A percentile compares a stretch with the other conserved stretches of the same genome.
Evolutionary conservation across 1,140 invertebrate species (phyloP).

Genomic region (Nymphalis io): DNA sequence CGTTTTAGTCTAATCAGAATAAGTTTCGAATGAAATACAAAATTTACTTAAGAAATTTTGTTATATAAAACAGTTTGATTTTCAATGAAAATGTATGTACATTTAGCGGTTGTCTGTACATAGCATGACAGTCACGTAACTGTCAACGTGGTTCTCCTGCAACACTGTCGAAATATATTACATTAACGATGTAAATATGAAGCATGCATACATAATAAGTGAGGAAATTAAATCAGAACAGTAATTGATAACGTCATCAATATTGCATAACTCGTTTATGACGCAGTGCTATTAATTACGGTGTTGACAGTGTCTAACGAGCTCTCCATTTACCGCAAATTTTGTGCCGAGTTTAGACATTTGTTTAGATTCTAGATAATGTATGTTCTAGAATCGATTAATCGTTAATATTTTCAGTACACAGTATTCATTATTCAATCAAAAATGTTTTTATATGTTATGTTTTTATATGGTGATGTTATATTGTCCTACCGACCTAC

Average conservation of each 20-base stretch:
- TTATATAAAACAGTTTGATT: too few relatives aligned
- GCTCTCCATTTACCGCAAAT: constrained; percentile 16
- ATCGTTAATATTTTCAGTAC: too few relatives aligned
- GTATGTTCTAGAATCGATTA: too few relatives aligned
- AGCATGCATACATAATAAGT: constrained; percentile 10
- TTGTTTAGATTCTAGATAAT: neutral
- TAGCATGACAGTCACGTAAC: neutral
- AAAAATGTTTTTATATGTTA: too few relatives aligned
- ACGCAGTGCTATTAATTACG: constrained; percentile 28
- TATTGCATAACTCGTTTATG: constrained; percentile 31
- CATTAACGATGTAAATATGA: constrained; percentile 6
- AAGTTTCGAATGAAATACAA: too few relatives aligned
- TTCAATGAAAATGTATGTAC: too few relatives aligned
- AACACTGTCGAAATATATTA: constrained; percentile 10
- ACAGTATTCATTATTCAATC: too few relatives aligned
- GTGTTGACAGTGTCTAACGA: constrained; percentile 21
- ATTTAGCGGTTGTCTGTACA: neutral
- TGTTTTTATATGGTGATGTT: too few relatives aligned
- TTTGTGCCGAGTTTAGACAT: constrained; percentile 12
- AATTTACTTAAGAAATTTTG: too few relatives aligned
- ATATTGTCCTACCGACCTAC: too few relatives aligned
- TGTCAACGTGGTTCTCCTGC: neutral
- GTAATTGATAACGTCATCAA: constrained; percentile 31
- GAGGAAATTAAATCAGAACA: constrained; percentile 20
- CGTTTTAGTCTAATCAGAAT: too few relatives aligned